A percentile compares a stretch with the other conserved stretches of the same genome.
Evolutionary conservation across 2,113 vertebrate species (phyloP).

Genomic region (Paracanthobrama guichenoti): DNA sequence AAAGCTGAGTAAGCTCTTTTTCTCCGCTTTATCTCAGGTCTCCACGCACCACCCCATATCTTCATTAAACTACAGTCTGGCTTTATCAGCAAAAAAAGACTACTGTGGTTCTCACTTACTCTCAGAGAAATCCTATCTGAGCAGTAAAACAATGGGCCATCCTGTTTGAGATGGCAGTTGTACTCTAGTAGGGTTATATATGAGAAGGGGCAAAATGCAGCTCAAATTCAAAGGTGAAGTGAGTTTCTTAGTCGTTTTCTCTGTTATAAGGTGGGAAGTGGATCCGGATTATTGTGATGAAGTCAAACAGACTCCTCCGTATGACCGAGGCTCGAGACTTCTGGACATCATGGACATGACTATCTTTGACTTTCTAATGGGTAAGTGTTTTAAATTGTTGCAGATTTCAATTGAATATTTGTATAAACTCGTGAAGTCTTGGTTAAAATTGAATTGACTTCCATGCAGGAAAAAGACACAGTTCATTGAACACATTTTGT

Average conservation of each 20-base stretch:
- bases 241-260: conserved; percentile 6
- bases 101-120: conserved; percentile 21
- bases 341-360: conserved; percentile 99
- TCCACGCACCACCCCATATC: conserved; percentile 50
- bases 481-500: background rate
- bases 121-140: conserved; percentile 18
- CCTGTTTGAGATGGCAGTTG: conserved; percentile 20
- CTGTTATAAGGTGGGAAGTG: conserved; percentile 88
- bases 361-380: conserved; percentile 97
- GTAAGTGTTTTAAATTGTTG: conserved; percentile 66
- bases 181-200: background rate
- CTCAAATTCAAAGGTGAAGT: conserved; percentile 11
- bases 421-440: background rate
- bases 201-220: background rate
- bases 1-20: conserved; percentile 90
- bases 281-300: conserved; percentile 96
- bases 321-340: conserved; percentile 87
- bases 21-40: conserved; percentile 44
- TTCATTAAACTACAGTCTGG: conserved; percentile 53
- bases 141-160: conserved; percentile 44
- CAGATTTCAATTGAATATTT: background rate
- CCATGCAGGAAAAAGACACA: background rate
- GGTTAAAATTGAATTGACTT: background rate
- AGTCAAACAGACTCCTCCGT: conserved; percentile 94
- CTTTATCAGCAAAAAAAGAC: conserved; percentile 52